phyloP scores from a whole-genome alignment of 2,113 vertebrate genomes.

The Loxodonta africana region DNA sequence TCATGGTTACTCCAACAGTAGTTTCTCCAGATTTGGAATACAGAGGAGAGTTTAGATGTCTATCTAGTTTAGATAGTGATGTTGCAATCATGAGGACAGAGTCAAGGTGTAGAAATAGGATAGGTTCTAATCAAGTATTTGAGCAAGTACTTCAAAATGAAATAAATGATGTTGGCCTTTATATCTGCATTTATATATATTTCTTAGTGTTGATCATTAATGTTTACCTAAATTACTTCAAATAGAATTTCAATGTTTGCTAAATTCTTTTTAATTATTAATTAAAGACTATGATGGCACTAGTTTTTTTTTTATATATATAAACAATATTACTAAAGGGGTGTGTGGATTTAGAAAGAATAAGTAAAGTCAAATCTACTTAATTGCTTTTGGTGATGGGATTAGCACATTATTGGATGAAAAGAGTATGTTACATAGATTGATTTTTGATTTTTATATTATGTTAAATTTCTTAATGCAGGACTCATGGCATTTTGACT shows the following conservation, averaged over 20 bases:
- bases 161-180: neutral
- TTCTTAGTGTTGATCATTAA: neutral
- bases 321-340: neutral
- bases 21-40: neutral
- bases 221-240: neutral
- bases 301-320: too few relatives aligned
- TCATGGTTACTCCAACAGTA: neutral
- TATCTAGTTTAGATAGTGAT: neutral
- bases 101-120: neutral
- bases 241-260: neutral
- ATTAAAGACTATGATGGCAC: neutral
- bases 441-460: neutral
- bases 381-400: neutral
- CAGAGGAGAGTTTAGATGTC: neutral
- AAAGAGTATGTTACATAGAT: neutral
- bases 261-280: neutral
- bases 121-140: neutral
- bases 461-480: neutral
- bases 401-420: neutral
- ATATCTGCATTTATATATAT: neutral
- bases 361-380: neutral
- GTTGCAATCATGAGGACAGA: neutral
- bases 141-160: neutral
- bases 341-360: neutral
- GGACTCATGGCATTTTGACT: neutral